Base-by-base conservation (phyloP, 2,797 vertebrate genomes). In the Galagoides demidoff region DNA sequence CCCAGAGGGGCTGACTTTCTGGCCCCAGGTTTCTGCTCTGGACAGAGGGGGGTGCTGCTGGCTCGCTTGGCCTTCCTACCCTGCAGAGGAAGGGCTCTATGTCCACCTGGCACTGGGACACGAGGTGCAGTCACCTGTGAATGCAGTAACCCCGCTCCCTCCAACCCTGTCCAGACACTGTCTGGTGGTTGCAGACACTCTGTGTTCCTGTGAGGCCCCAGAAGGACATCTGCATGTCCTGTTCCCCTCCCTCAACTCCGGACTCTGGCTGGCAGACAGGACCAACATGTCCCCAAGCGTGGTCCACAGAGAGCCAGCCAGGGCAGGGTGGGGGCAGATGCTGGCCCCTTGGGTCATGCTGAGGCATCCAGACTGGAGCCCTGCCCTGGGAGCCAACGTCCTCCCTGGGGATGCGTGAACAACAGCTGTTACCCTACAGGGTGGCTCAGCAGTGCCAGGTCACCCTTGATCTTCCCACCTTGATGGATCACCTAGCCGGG, bases 171-270 rank as follows among this genome's bases (percentile, higher is more conserved):
- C 31, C 8, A 8, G 34, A 39, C 17, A n/a, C 39, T 5, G 14
- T 7, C 4, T 1, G 2, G 0, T 12, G 66, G 43, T 10, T 16
- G 4, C 0, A 0, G 45, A 37, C 14, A 25, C 22, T 14, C 25
- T 3, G 0, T 10, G 52, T 19, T 2, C 70, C 39, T 25, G 7
- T 2, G 5, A 37, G 34, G 59, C 4, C 78, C 52, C 25, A 25
- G 37, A 79, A 73, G 8, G 25, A 70, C 27, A 29, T 39, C 19
- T 31, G 8, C 2, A 0, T 0, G 12, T 17, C 55, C 45, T 0
- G 13, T 11, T 29, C 34, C 64, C 23, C 4, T 23, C 45, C 4
- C 49, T 84, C 39, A 2, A 61, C 11, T 31, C n/a, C 16, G 34
- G 31, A 68, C 61, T 13, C 74, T 20, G 11, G 25, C 31, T 7